Evolutionary conservation across 2,113 vertebrate genomes (phyloP).

Genomic region (Synodontis membranacea): DNA sequence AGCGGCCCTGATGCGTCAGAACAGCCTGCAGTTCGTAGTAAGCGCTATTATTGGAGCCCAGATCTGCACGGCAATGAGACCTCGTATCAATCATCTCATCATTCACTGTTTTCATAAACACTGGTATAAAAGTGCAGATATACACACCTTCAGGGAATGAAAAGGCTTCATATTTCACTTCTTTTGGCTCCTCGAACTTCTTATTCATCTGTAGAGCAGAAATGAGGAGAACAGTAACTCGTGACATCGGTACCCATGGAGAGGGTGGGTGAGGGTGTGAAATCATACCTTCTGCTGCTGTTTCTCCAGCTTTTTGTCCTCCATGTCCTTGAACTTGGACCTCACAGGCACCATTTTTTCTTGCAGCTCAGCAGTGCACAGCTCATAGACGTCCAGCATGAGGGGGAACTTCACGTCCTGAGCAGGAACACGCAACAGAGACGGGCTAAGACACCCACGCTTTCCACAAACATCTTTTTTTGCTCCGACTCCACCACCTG

Average conservation of each 20-base stretch:
- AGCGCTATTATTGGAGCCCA: conserved; percentile 94
- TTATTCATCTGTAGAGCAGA: conserved; percentile 57
- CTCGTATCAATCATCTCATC: neutral
- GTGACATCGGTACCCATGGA: neutral
- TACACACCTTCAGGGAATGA: conserved; percentile 92
- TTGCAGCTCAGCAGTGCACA: conserved; percentile 90
- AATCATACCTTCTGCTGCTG: conserved; percentile 81
- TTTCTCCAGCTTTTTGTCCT: conserved; percentile 90
- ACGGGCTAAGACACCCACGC: too few relatives aligned
- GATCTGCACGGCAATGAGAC: conserved; percentile 71
- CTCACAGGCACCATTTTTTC: conserved; percentile 91
- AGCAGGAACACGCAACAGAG: conserved; percentile 19
- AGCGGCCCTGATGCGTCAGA: conserved; percentile 96
- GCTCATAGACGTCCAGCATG: conserved; percentile 96
- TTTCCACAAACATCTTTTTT: too few relatives aligned
- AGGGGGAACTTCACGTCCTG: conserved; percentile 99
- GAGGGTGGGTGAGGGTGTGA: too few relatives aligned
- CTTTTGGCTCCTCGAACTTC: conserved; percentile 71
- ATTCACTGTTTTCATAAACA: neutral
- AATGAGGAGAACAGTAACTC: neutral
- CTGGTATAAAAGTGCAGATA: conserved; percentile 35
- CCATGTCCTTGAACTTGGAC: conserved; percentile 94
- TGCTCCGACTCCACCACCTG: neutral
- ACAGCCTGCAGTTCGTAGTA: conserved; percentile 98
- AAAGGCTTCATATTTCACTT: conserved; percentile 88